Percentiles rank a stretch among this genome's conserved stretches.
Conservation (phyloP, 2,113 vertebrate species). For the Xiphophorus hellerii region DNA sequence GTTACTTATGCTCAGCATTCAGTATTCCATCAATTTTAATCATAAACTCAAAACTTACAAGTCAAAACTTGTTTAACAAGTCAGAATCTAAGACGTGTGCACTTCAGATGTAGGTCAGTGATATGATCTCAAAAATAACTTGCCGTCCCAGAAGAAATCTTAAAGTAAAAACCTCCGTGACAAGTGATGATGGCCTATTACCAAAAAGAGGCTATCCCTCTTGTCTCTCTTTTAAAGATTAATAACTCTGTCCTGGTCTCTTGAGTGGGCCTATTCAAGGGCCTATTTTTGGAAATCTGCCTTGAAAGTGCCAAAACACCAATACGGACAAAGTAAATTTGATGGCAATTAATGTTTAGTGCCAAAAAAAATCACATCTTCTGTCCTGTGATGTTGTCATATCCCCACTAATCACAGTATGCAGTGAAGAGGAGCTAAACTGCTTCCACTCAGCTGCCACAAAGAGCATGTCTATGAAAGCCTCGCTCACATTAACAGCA, state of each 20-base stretch:
- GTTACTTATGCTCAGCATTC: background rate
- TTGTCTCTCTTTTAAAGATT: constrained; percentile 48
- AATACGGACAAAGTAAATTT: constrained; percentile 6
- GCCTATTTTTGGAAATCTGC: constrained; percentile 40
- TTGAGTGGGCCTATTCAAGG: background rate
- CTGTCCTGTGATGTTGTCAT: constrained; percentile 11
- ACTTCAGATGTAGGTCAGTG: constrained; percentile 47
- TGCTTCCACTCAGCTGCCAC: constrained; percentile 11
- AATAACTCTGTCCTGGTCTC: constrained; percentile 40
- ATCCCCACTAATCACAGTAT: constrained; percentile 1
- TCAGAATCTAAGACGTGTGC: background rate
- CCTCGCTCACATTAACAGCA: background rate
- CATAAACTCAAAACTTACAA: background rate
- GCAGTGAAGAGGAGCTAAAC: constrained; percentile 16
- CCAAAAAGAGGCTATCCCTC: constrained; percentile 50
- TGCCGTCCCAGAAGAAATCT: constrained; percentile 37
- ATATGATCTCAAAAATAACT: constrained; percentile 50
- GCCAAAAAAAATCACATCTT: constrained; percentile 7
- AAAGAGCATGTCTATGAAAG: background rate
- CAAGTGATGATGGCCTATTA: constrained; percentile 57
- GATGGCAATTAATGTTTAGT: constrained; percentile 30
- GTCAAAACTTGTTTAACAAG: constrained; percentile 15
- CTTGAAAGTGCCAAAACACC: constrained; percentile 44
- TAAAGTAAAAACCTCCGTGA: constrained; percentile 40
- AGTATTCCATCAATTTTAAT: background rate